A percentile compares a stretch with the other conserved stretches of the same genome.
Evolutionary conservation across 2,888 invertebrate species (phyloP).

Genomic region (Epirrita christyi): DNA sequence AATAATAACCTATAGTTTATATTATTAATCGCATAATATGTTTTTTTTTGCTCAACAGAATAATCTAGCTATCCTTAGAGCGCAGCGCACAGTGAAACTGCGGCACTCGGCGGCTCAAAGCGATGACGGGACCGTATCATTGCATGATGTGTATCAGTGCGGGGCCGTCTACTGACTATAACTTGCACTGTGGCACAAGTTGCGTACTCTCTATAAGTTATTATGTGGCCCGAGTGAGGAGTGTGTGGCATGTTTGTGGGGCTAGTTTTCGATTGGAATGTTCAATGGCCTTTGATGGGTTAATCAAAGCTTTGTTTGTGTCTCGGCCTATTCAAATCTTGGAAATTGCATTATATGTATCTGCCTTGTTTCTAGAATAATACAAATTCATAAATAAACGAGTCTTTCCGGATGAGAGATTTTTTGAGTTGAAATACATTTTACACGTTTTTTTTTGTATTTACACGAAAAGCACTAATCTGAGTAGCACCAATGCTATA

Average conservation of each 20-base stretch:
- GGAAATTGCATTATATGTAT: no score
- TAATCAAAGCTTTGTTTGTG: conserved; percentile 15
- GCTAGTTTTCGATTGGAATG: conserved; percentile 37
- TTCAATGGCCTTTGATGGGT: conserved; percentile 22
- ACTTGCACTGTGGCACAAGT: conserved; percentile 4
- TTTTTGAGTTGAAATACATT: no score
- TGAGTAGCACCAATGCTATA: no score
- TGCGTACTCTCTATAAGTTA: conserved; percentile 10
- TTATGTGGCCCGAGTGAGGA: conserved; percentile 11
- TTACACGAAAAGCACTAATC: no score
- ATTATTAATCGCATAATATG: no score
- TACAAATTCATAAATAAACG: no score
- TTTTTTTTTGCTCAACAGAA: not conserved
- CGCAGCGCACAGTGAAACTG: conserved; percentile 56
- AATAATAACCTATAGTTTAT: no score
- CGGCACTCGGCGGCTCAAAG: conserved; percentile 71
- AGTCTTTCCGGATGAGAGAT: no score
- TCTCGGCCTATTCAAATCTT: not conserved
- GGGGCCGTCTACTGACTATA: conserved; percentile 9
- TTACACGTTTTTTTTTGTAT: no score
- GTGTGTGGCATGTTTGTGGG: conserved; percentile 32
- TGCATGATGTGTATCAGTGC: conserved; percentile 62
- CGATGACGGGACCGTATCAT: conserved; percentile 72
- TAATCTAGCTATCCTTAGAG: conserved; percentile 17
- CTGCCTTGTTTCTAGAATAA: no score